Evolutionary conservation across 2,888 invertebrate genomes (phyloP).

Genomic region (Melanotus villosus): DNA sequence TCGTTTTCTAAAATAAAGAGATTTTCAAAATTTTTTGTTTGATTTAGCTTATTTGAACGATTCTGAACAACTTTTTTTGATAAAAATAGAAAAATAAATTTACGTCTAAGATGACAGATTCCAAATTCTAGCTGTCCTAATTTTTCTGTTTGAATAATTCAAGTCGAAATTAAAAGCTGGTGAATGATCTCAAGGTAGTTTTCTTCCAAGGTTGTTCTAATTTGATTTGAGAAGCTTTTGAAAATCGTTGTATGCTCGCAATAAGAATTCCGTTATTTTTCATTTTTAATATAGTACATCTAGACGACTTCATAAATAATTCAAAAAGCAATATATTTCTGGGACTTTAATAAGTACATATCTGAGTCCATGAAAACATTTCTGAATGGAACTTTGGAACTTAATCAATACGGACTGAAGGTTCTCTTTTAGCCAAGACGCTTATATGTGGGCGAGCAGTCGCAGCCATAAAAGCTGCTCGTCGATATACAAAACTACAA

Average conservation of each 20-base stretch:
- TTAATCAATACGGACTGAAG: constrained; percentile 11
- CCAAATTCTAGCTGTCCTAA: no score
- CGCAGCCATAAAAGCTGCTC: constrained; percentile 8
- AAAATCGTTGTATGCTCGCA: no score
- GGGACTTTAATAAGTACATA: constrained; percentile 1
- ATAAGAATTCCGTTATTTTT: neutral
- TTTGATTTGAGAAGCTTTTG: no score
- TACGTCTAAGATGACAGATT: no score
- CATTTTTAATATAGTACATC: neutral
- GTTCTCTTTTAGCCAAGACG: neutral
- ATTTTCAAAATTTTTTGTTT: no score
- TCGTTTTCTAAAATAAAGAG: no score
- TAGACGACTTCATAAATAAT: constrained; percentile 8
- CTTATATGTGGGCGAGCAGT: constrained; percentile 1
- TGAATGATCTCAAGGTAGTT: no score
- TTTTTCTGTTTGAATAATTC: no score
- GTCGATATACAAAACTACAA: constrained; percentile 21
- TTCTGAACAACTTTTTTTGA: no score
- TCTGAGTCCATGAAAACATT: neutral
- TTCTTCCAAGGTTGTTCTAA: neutral
- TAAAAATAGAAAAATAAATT: no score
- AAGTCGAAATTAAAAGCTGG: no score
- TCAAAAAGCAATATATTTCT: constrained; percentile 4
- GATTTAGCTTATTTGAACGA: no score
- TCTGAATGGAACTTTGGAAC: constrained; percentile 8